phyloP scores from a whole-genome alignment of 2,888 invertebrate genomes.

The Zeuzera pyrina region DNA sequence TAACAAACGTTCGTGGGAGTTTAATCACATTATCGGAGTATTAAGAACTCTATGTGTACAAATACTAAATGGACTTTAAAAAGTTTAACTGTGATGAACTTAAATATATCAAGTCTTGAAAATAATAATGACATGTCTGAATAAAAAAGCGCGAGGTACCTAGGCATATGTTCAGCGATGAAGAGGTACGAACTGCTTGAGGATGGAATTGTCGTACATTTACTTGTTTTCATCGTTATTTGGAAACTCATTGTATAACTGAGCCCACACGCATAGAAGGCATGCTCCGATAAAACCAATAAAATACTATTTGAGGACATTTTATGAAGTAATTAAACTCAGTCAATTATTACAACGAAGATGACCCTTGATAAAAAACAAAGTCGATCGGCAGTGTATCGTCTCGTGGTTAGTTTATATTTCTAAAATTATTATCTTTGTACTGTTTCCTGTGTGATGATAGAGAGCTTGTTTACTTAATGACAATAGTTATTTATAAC shows the following conservation, averaged over 20 bases:
- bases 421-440: slow-evolving; percentile 35
- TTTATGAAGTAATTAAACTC: slow-evolving; percentile 28
- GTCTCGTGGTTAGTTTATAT: slow-evolving; percentile 12
- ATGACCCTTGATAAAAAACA: slow-evolving; percentile 38
- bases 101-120: no score
- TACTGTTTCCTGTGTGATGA: slow-evolving; percentile 35
- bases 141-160: no score
- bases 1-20: no score
- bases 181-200: no score
- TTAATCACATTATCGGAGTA: no score
- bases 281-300: slow-evolving; percentile 10
- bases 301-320: slow-evolving; percentile 23
- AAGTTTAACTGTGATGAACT: no score
- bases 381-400: slow-evolving; percentile 28
- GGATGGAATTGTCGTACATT: no score
- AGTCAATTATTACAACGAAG: slow-evolving; percentile 22
- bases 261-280: slow-evolving; percentile 11
- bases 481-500: slow-evolving; percentile 26
- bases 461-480: slow-evolving; percentile 33
- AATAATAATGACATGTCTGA: no score
- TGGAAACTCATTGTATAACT: neutral
- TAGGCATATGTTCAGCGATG: no score
- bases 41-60: no score
- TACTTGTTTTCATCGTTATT: neutral
- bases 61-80: no score